Conservation (phyloP, 2,113 vertebrate genomes). For the Megaceryle maxima region DNA sequence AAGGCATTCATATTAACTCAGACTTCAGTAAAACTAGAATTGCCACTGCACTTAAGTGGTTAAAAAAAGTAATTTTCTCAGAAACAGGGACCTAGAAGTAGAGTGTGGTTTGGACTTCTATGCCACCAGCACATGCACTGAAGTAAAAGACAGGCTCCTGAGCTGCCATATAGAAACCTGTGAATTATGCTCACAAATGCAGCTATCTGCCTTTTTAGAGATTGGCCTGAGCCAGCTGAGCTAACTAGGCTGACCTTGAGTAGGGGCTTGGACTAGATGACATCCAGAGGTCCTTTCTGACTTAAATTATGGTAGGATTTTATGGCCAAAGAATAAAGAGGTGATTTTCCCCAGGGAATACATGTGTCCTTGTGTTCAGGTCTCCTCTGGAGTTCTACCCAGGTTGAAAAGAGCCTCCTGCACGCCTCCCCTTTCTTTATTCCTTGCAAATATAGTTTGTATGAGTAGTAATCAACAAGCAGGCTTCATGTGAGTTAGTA, state of each 20-base stretch:
- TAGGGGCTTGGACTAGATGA: neutral
- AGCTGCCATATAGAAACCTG: neutral
- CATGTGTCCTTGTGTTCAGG: neutral
- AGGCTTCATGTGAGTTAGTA: neutral
- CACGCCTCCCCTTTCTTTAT: neutral
- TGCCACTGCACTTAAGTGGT: neutral
- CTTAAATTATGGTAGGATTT: neutral
- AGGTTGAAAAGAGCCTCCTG: neutral
- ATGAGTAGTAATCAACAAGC: neutral
- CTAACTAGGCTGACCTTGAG: neutral
- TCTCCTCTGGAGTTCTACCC: neutral
- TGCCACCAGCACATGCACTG: neutral
- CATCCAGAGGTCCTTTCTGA: neutral
- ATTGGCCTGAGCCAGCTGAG: neutral
- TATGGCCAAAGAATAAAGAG: neutral
- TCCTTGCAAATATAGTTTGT: neutral
- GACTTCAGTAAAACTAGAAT: neutral
- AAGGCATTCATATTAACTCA: neutral
- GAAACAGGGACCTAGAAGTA: neutral
- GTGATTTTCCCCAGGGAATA: neutral
- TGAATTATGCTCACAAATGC: neutral
- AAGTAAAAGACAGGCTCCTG: neutral
- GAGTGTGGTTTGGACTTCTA: neutral
- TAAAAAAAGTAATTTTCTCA: neutral
- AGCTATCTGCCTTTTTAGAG: neutral